Evolutionary conservation across 2,888 invertebrate genomes (phyloP), one percentile per base, ranked within the genome.

Genomic region (Heliconius cydno): DNA sequence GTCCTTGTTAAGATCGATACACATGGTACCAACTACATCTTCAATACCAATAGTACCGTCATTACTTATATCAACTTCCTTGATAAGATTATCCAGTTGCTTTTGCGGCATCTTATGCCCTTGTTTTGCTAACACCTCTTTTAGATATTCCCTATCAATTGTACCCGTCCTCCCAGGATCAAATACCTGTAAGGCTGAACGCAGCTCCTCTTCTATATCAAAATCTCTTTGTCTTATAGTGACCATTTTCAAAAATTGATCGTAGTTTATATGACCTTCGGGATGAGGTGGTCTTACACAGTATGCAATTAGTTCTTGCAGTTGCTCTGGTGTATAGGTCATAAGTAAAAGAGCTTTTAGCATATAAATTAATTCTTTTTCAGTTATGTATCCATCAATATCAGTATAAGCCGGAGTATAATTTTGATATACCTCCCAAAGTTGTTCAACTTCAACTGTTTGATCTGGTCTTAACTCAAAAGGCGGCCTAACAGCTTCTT

Each of bases 41-140:
- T 94, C 94, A 67, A 94, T 86, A 34, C 93, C 93, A 79, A 94
- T 89, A 9, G 91, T 92, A 28, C 94, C 94, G 83, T 94, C 94
- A 81, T 93, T 93, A 76, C 87, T 88, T 82, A 94, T 87, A 80
- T 94, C 94, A 7, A 94, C 91, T 86, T 94, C 94, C 84, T 94
- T 94, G 71, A 94, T 90, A 30, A 94, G 87, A 82, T 88, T 90
- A 77, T 93, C 91, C 38, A 94, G 78, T 72, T 84, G 84, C 80
- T 88, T 92, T 28, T 86, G 86, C 2, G 86, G 57, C 90, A 94
- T 88, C 87, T 91, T 94, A 76, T 90, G 82, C n/a, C 94, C 94
- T 80, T 88, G 87, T 77, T 88, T 91, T 5, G 84, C 52, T 57
- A 94, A 84, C 25, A 90, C 84, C 63, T 93, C 92, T 84, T 86